Conservation (phyloP, 2,113 vertebrate species). For the Ctenomys sociabilis region DNA sequence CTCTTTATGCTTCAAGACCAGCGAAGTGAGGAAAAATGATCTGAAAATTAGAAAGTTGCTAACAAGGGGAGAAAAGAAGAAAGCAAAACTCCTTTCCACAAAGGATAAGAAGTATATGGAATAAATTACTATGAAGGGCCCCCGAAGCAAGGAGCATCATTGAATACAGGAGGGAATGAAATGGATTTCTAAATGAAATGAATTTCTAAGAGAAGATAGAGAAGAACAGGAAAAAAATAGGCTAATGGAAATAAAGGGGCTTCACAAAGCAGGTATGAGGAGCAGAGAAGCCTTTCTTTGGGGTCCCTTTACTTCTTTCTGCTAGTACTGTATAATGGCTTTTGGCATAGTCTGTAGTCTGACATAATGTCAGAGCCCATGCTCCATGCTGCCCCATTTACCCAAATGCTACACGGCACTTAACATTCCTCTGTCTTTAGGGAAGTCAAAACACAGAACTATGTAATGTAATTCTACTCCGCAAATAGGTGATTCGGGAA, state of each 20-base stretch:
- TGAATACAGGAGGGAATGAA: constrained; percentile 84
- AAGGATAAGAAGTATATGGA: constrained; percentile 84
- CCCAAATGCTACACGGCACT: constrained; percentile 78
- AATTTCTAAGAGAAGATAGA: constrained; percentile 70
- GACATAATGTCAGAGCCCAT: constrained; percentile 62
- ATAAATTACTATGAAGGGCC: constrained; percentile 87
- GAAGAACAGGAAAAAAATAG: constrained; percentile 71
- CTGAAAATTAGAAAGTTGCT: constrained; percentile 86
- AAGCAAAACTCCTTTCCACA: constrained; percentile 83
- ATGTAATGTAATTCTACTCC: constrained; percentile 36
- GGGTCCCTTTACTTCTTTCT: constrained; percentile 57
- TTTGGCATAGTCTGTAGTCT: constrained; percentile 67
- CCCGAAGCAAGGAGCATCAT: constrained; percentile 86
- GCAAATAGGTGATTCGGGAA: constrained; percentile 51
- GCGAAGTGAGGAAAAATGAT: constrained; percentile 83
- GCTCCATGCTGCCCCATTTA: constrained; percentile 69
- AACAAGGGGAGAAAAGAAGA: constrained; percentile 77
- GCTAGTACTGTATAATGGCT: constrained; percentile 59
- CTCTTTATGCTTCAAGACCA: constrained; percentile 83
- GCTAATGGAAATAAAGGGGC: constrained; percentile 79
- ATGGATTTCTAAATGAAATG: constrained; percentile 86
- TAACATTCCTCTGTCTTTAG: constrained; percentile 64
- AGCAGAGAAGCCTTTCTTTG: constrained; percentile 57
- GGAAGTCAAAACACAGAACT: constrained; percentile 62
- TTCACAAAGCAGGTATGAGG: constrained; percentile 67